These are phyloP conservation scores for Folsomia candida DNA, from an alignment of 2,888 invertebrate species.

Conservation along the genomic window DNA sequence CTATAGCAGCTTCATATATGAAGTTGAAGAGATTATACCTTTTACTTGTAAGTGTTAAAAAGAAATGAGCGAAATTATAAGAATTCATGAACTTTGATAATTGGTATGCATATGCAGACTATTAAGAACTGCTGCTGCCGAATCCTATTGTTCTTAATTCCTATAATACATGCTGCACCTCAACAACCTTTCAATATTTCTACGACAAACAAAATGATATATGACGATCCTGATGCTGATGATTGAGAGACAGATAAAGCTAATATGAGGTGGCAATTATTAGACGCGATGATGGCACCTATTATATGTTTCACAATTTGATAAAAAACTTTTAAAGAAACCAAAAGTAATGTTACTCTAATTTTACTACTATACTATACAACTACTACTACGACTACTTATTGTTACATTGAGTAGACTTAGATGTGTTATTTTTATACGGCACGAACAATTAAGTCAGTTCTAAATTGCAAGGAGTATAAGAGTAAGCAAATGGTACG, in stretches of 20 bases:
- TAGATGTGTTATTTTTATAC: constrained; percentile 8
- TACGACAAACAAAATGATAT: not conserved
- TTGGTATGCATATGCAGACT: too few species aligned
- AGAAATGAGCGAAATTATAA: too few species aligned
- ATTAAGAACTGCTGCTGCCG: too few species aligned
- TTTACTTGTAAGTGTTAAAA: too few species aligned
- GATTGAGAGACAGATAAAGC: not conserved
- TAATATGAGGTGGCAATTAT: not conserved
- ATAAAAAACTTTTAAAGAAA: not conserved
- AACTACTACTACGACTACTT: not conserved
- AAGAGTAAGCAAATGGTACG: too few species aligned
- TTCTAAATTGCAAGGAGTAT: too few species aligned
- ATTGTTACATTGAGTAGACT: not conserved
- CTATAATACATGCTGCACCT: not conserved
- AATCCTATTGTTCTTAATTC: too few species aligned
- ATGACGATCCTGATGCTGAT: too few species aligned
- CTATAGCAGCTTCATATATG: not conserved
- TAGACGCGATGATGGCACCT: not conserved
- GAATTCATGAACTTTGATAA: too few species aligned
- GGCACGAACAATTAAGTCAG: constrained; percentile 7
- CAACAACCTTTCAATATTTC: not conserved
- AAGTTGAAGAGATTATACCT: not conserved
- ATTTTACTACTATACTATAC: not conserved
- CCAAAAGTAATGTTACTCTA: not conserved
- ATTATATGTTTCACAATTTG: not conserved